Evolutionary conservation across 2,113 vertebrate species (phyloP), one percentile per base, ranked within the genome.

Genomic region (Orycteropus afer): DNA sequence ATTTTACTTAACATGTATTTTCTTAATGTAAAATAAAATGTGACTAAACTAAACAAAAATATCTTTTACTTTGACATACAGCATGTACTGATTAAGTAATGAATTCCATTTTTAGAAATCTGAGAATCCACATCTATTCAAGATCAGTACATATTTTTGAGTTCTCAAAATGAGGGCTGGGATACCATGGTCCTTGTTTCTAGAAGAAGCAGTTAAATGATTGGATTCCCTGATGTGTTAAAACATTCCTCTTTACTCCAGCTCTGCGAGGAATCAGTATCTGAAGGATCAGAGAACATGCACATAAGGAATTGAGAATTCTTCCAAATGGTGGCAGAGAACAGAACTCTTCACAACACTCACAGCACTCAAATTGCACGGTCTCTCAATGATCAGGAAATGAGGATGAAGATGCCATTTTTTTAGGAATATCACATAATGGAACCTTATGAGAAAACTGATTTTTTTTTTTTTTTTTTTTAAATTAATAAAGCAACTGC

Each of bases 31-130:
- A 87, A 94, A 80, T 42, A 42, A 86, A 86, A 81, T 59, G 5
- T 91, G 42, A 93, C 67, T 84, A 91, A 63, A 89, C 86, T 29
- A 29, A 89, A 89, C 59, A 90, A 78, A 85, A 88, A 18, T 3
- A 67, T 37, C 55, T 92, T 57, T 86, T 65, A 51, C 22, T 49
- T 71, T 84, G 49, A 92, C 85, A 49, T 80, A 73, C 7, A 32
- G 17, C 10, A 92, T 1, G 10, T 27, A 84, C 22, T 81, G 40
- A 23, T 74, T 67, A 65, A 71, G 32, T 80, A 74, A 51, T 49
- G 0, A 61, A 65, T 69, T 80, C 9, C 7, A 57, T 47, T 69
- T 86, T 79, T 55, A 79, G 87, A 76, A 86, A 67, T 47, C 34
- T 80, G 71, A 65, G 76, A 40, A 81, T 51, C 86, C 61, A 32